A percentile compares a stretch with the other conserved stretches of the same genome.
These are phyloP conservation scores for Troglohyphantes excavatus DNA, from an alignment of 2,888 invertebrate genomes.

Conservation along the genomic window DNA sequence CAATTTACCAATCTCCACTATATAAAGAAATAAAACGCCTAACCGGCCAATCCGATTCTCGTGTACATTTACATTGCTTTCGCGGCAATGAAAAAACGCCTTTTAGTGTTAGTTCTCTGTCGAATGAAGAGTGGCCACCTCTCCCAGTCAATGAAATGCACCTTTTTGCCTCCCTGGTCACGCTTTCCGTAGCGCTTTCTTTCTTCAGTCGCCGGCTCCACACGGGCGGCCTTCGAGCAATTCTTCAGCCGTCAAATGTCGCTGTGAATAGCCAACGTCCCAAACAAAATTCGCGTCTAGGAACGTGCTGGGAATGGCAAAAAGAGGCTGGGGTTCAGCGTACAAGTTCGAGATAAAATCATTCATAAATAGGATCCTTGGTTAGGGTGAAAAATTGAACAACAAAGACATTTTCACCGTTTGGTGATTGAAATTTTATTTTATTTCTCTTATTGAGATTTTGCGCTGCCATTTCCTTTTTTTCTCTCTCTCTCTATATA, in stretches of 20 bases:
- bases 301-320: not conserved
- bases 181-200: not conserved
- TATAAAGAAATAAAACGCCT: too few relatives aligned
- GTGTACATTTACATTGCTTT: too few relatives aligned
- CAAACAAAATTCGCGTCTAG: not conserved
- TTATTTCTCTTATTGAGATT: too few relatives aligned
- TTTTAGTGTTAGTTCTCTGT: not conserved
- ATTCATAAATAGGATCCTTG: not conserved
- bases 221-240: not conserved
- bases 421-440: not conserved
- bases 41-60: too few relatives aligned
- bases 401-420: not conserved
- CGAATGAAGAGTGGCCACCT: not conserved
- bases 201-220: not conserved
- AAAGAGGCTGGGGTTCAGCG: not conserved
- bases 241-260: slow-evolving; percentile 9
- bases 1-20: too few relatives aligned
- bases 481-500: too few relatives aligned
- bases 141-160: not conserved
- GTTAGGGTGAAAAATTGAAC: not conserved
- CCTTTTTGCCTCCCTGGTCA: not conserved
- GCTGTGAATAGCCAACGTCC: not conserved
- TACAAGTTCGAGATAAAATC: not conserved
- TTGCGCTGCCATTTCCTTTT: too few relatives aligned
- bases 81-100: too few relatives aligned